Evolutionary conservation across 2,888 invertebrate genomes (phyloP), one percentile per base, ranked within the genome.

Genomic region (Podotricha telesiphe): DNA sequence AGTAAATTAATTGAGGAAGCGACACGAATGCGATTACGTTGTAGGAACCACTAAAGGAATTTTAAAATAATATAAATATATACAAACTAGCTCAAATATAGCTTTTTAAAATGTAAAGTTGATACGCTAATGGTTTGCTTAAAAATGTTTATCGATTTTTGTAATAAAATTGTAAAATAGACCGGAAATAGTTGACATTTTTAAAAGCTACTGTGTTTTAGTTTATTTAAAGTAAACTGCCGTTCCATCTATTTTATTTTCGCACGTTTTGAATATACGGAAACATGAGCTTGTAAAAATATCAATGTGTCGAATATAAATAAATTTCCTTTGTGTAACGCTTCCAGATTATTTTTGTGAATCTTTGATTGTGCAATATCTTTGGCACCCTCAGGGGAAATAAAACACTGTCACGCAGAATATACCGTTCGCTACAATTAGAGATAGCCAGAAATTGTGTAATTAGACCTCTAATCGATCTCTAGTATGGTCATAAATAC

Each of bases 371-470:
- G 79, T 78, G 80, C 85, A 89, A 90, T 91, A 92, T 93, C 92
- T 92, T 92, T 91, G 91, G 89, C 85, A 88, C 91, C 85, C 92
- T 79, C 92, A 65, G 75, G 92, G 92, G 92, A 93, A 93, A 93
- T 93, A 93, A 93, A 86, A 86, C 86, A 86, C 90, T 90, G 93
- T 91, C 92, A 91, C 88, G 86, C 87, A 83, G 87, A 91, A 92
- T 92, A 91, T 91, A 93, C 89, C 86, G 88, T 84, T 82, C 79
- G 80, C 87, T 86, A 88, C 92, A 92, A 92, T 92, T 92, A 92
- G 91, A 92, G 91, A 91, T 91, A 85, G 84, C 88, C 89, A 89
- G 90, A 90, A 91, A 91, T 92, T 92, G 90, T 88, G 91, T 92
- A 93, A 93, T 93, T 93, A 92, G 89, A 83, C 82, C 85, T 88